Conservation (phyloP, 1,140 invertebrate genomes). For the Saccostrea glomerata region DNA sequence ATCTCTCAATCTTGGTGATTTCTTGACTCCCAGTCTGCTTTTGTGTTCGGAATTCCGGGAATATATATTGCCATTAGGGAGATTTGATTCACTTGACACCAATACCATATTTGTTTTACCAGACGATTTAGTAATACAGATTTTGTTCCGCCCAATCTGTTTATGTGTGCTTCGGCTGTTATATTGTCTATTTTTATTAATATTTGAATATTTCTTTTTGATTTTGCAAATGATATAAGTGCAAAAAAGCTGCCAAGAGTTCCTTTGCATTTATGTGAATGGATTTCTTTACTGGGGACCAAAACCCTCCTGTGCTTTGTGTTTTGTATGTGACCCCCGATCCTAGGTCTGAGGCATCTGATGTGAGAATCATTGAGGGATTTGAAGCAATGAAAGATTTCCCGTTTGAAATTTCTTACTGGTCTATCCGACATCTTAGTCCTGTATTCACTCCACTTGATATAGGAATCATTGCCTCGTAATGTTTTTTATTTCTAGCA, state of each 20-base stretch:
- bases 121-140: background rate
- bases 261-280: conserved; percentile 24
- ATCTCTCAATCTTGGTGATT: conserved; percentile 45
- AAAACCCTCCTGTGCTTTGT: too few relatives aligned
- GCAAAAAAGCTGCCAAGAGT: background rate
- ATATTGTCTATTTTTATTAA: conserved; percentile 43
- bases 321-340: background rate
- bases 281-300: background rate
- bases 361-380: too few relatives aligned
- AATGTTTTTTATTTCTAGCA: too few relatives aligned
- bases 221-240: too few relatives aligned
- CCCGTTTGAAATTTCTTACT: too few relatives aligned
- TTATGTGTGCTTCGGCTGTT: conserved; percentile 41
- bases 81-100: conserved; percentile 16
- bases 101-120: conserved; percentile 33
- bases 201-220: background rate
- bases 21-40: conserved; percentile 45
- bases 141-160: conserved; percentile 39
- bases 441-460: too few relatives aligned
- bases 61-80: conserved; percentile 35
- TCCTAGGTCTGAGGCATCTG: background rate
- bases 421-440: too few relatives aligned
- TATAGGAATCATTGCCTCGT: too few relatives aligned
- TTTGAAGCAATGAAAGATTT: background rate
- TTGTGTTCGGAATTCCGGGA: conserved; percentile 31